Base-by-base conservation (phyloP, 2,888 invertebrate species). In the Callyntrura sp. region DNA sequence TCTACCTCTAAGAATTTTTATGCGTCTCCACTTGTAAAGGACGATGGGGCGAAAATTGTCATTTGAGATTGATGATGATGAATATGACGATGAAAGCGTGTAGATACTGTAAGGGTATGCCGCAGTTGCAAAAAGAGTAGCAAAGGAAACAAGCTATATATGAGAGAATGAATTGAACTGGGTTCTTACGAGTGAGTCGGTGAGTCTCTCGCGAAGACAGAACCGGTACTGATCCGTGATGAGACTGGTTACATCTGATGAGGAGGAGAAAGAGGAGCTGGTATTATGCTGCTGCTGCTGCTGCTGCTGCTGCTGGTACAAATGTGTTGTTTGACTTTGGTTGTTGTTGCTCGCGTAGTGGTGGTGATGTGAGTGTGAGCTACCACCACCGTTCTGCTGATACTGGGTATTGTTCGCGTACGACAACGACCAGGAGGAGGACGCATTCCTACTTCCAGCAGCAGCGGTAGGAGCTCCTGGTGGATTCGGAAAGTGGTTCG, bases 131-230 rank as follows among this genome's bases (percentile, higher is more conserved):
- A n/a, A n/a, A n/a, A n/a, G n/a, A n/a, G n/a, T n/a, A n/a, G n/a
- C n/a, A n/a, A n/a, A n/a, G n/a, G n/a, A n/a, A n/a, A n/a, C n/a
- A n/a, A n/a, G n/a, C n/a, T n/a, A n/a, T n/a, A n/a, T n/a, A n/a
- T n/a, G n/a, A n/a, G n/a, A n/a, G n/a, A n/a, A n/a, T n/a, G n/a
- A n/a, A n/a, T n/a, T n/a, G n/a, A n/a, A n/a, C n/a, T n/a, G n/a
- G n/a, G n/a, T n/a, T n/a, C n/a, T 35, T 35, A 35, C 35, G 51
- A 82, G 88, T 78, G 96, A 97, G 94, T 98, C 98, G 92, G 96
- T 96, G 92, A 97, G 96, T 95, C 98, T 97, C 94, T 98, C 97
- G 92, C 98, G 96, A 93, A 98, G 95, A 95, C 98, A 98, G 95
- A 98, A 98, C 95, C 98, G 96, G 93, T 94, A 93, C 91, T 92